These are phyloP conservation scores for Chaetura pelagica DNA, from an alignment of 2,113 vertebrate species.

Conservation along the genomic window DNA sequence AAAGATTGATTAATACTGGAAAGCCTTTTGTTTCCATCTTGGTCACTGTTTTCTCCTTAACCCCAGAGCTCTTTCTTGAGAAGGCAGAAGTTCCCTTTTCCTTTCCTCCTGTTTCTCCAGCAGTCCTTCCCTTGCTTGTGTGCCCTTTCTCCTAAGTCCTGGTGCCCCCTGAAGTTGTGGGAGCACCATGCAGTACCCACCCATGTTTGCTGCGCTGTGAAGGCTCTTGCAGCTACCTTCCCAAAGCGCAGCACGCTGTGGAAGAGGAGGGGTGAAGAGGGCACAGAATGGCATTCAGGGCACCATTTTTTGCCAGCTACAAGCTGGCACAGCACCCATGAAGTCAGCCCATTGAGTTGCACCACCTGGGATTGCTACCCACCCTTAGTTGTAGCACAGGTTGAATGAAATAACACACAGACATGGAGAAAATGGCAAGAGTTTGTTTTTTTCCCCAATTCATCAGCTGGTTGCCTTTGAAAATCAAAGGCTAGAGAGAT, in stretches of 20 bases:
- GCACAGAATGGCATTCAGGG: not conserved
- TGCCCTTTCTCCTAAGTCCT: not conserved
- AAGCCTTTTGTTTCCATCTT: constrained; percentile 24
- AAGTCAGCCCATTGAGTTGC: not conserved
- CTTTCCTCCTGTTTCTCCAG: not conserved
- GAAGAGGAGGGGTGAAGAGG: not conserved
- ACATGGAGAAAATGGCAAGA: not conserved
- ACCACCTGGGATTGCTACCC: not conserved
- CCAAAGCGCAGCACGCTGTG: fast-evolving
- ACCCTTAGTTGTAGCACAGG: not conserved
- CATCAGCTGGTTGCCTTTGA: constrained; percentile 15
- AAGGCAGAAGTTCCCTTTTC: not conserved
- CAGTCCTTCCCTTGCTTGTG: not conserved
- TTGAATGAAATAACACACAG: not conserved
- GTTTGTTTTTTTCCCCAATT: not conserved
- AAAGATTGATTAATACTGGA: constrained; percentile 58
- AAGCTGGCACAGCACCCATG: not conserved
- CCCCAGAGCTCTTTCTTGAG: not conserved
- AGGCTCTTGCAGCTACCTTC: not conserved
- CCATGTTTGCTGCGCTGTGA: fast-evolving
- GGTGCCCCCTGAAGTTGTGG: not conserved
- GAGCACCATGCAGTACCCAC: not conserved
- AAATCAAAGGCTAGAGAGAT: constrained; percentile 11
- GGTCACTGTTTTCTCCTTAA: not conserved
- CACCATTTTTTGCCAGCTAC: not conserved